These are phyloP conservation scores for Esox masquinongy DNA, from an alignment of 2,797 vertebrate species.

Conservation along the genomic window DNA sequence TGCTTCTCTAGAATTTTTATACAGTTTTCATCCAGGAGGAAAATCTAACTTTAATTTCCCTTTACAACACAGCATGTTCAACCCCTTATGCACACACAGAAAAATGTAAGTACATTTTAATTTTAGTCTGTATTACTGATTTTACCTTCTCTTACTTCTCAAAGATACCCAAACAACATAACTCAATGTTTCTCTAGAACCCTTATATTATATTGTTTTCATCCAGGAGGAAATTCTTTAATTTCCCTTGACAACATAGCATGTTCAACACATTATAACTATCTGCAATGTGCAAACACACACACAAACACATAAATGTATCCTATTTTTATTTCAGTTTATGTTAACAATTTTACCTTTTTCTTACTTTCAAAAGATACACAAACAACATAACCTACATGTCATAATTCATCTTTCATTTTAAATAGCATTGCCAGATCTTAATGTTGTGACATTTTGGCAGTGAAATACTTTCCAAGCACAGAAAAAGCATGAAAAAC, in stretches of 20 bases:
- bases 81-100: background rate
- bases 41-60: conserved; percentile 8
- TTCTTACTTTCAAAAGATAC: background rate
- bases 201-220: background rate
- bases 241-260: conserved; percentile 3
- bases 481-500: background rate
- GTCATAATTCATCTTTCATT: background rate
- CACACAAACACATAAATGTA: background rate
- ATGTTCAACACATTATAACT: background rate
- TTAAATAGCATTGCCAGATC: background rate
- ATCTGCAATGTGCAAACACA: background rate
- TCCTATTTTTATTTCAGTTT: background rate
- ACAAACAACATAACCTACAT: background rate
- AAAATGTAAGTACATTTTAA: too few relatives aligned
- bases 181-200: background rate
- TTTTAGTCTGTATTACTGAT: too few relatives aligned
- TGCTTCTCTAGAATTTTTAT: background rate
- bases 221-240: conserved; percentile 5
- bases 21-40: conserved; percentile 2
- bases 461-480: background rate
- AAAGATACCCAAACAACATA: too few relatives aligned
- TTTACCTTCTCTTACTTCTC: too few relatives aligned
- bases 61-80: background rate
- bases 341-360: too few relatives aligned
- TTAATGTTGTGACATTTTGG: background rate